Evolutionary conservation across 2,888 invertebrate species (phyloP), one percentile per base, ranked within the genome.

Genomic region (Eupithecia vulgata): DNA sequence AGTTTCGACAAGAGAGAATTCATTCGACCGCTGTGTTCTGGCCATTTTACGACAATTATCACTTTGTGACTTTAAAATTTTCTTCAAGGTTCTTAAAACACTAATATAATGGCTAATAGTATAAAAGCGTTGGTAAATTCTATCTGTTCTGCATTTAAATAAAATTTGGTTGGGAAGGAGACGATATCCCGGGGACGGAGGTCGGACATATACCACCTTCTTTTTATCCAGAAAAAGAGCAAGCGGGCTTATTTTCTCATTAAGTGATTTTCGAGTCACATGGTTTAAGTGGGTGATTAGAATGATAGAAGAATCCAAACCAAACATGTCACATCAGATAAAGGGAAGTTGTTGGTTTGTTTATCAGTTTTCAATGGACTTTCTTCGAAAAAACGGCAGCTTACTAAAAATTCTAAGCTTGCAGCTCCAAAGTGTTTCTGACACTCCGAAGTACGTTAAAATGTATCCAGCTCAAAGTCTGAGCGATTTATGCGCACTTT

Each of bases 1-100:
- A 74, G 61, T 79, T 79, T 73, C 64, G 74, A 48, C 67, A 74
- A 67, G 74, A 52, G 71, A 62, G 70, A 76, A 77, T 79, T 79
- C 76, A 73, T 74, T 79, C 76, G 76, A 25, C 25, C 57, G 25
- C 57, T 57, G 57, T 25, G 57, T 25, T 57, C 57, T 25, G 25
- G 57, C 57, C 25, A 57, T 57, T 57, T 62, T 12, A 57, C 21
- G 25, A 57, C 57, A 57, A 57, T 57, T 25, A 57, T 57, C 57
- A 25, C 57, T 7, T 57, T 57, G n/a, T 57, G 13, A 25, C 57
- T 57, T 57, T 57, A 5, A 21, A 4, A 12, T 52, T 21, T 8
- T 52, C 4, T n/a, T 21, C n/a, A 21, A 21, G 52, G 10, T 10
- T 48, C 10, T 21, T 48, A 48, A n/a, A 10, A 7, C 48, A 10